Evolutionary conservation across 2,888 invertebrate genomes (phyloP), one percentile per base, ranked within the genome.

Genomic region (Celastrina argiolus): DNA sequence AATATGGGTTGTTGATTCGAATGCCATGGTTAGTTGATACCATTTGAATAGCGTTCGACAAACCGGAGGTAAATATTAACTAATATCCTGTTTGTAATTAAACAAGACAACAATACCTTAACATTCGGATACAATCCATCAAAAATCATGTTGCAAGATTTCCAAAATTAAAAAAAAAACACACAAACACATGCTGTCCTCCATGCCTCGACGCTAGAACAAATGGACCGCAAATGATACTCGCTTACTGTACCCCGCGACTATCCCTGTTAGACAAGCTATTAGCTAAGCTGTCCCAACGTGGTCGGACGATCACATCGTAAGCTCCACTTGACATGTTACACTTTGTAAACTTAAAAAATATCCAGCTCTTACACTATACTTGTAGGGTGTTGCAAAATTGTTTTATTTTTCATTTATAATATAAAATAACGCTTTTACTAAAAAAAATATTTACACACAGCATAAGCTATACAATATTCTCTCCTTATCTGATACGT

Each of bases 241-340:
- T 69, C 69, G 71, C 73, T 70, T 69, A 71, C 70, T 7, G 14
- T 39, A 69, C 72, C 70, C 72, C 28, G 68, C 69, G 63, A 68
- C 58, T 69, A 69, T 76, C 51, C 76, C 76, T 69, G 77, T 78
- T 78, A 78, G 73, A 72, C 65, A 75, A 75, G 75, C 76, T 76
- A 72, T 65, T 74, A 75, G 75, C 76, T 76, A 71, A 73, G 74
- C 72, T 70, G 69, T 70, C 74, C 73, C 72, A 63, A 64, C 31
- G 39, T 63, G 12, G 4, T 12, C 22, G 51, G 51, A 51, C 51
- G 51, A 26, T 5, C 51, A 51, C 26, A 22, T 5, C 51, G 22
- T 22, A 51, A 51, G 51, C 45, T 8, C 10, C 51, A 14, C 12
- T 51, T 3, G 22, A 26, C 12, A 22, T 26, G 51, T 51, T 12